Conservation (phyloP, 2,113 vertebrate species). For the Quiscalus mexicanus region DNA sequence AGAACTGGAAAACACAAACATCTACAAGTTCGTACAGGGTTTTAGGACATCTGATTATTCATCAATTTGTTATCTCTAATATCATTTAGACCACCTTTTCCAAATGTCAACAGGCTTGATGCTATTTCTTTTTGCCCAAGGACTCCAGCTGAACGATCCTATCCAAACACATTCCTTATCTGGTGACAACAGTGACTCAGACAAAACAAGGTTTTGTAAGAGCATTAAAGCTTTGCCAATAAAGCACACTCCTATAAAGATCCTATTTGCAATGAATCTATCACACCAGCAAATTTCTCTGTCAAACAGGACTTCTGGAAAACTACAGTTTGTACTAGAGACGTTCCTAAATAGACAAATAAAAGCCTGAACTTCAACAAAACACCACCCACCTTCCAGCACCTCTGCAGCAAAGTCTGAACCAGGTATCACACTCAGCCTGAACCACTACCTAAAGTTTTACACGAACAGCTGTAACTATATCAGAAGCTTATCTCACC, state of each 20-base stretch:
- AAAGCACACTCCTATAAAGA: background rate
- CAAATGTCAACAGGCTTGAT: background rate
- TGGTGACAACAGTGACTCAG: conserved; percentile 65
- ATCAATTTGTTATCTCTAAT: background rate
- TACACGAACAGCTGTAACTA: background rate
- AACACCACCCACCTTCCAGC: background rate
- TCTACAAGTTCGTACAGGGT: background rate
- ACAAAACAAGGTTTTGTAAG: conserved; percentile 49
- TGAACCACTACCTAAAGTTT: background rate
- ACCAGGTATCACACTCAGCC: background rate
- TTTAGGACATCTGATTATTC: background rate
- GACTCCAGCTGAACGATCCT: background rate
- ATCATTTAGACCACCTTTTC: background rate
- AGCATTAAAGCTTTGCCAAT: background rate
- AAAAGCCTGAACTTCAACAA: background rate
- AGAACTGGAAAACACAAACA: background rate
- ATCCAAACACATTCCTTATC: conserved; percentile 39
- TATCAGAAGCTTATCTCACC: background rate
- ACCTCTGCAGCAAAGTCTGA: background rate
- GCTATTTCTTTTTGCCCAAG: conserved; percentile 1
- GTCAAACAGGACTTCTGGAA: background rate
- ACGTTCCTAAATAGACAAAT: background rate
- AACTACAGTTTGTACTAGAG: background rate
- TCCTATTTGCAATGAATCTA: background rate
- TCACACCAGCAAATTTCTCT: background rate